These are phyloP conservation scores for Melanchra persicariae DNA, from an alignment of 2,888 invertebrate species.

Conservation along the genomic window DNA sequence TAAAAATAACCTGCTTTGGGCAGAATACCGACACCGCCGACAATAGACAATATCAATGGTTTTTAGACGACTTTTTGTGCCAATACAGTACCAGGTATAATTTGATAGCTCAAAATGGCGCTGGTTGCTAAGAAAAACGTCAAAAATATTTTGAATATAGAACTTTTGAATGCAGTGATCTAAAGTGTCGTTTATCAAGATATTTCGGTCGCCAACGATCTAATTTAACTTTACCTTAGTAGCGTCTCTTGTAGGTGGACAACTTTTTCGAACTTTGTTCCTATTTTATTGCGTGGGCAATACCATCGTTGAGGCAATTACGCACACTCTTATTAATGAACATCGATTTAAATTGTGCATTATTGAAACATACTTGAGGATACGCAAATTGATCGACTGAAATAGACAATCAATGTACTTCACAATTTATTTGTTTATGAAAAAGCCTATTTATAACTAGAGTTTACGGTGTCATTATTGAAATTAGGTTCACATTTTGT, in stretches of 20 bases:
- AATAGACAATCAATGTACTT: constrained; percentile 23
- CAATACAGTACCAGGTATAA: neutral
- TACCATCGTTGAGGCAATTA: constrained; percentile 38
- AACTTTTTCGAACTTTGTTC: constrained; percentile 40
- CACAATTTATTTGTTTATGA: neutral
- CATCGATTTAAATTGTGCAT: constrained; percentile 19
- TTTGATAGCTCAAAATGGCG: constrained; percentile 26
- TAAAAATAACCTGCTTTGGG: constrained; percentile 4
- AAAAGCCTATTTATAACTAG: neutral
- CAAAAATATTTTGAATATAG: neutral
- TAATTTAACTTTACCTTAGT: constrained; percentile 22
- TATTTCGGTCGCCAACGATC: neutral
- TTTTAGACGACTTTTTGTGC: constrained; percentile 20
- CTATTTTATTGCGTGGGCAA: constrained; percentile 50
- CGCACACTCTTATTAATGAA: constrained; percentile 1
- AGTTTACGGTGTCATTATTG: neutral
- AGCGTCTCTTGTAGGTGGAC: constrained; percentile 34
- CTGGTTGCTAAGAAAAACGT: neutral
- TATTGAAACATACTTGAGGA: constrained; percentile 25
- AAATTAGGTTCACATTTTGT: neutral
- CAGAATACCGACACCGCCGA: constrained; percentile 5
- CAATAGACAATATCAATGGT: constrained; percentile 25
- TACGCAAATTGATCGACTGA: constrained; percentile 32
- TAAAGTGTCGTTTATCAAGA: neutral
- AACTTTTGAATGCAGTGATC: neutral